Percentiles rank a stretch among this genome's conserved stretches.
These are phyloP conservation scores for Umimayanthus chanpuru DNA, from an alignment of 92 coral and sea anemone species.

Conservation along the genomic window DNA sequence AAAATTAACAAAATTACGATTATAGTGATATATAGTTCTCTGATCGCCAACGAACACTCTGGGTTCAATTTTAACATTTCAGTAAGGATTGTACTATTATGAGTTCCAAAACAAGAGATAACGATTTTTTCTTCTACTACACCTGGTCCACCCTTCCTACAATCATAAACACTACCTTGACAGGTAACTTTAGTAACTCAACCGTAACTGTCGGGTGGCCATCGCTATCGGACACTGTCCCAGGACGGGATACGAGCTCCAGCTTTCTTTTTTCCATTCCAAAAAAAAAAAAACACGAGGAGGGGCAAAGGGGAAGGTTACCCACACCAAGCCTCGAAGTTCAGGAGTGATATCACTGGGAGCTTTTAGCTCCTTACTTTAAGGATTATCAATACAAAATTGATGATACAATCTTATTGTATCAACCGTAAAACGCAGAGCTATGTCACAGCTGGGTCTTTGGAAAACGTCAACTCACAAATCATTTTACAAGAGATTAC, in stretches of 20 bases:
- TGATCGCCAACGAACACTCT: not conserved
- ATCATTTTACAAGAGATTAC: no score
- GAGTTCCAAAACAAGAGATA: not conserved
- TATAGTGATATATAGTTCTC: not conserved
- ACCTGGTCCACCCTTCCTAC: slow-evolving; percentile 1
- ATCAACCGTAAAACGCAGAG: not conserved
- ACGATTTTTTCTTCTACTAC: no score
- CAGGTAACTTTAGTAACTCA: not conserved
- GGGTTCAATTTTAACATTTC: not conserved
- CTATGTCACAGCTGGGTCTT: not conserved
- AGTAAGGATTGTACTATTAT: not conserved
- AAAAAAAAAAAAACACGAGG: not conserved
- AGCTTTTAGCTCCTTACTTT: slow-evolving; percentile 9
- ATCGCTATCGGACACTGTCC: not conserved
- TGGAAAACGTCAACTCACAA: no score
- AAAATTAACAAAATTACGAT: not conserved
- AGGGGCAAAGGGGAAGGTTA: not conserved
- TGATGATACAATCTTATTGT: slow-evolving; percentile 2
- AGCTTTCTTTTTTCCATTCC: not conserved
- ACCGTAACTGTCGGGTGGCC: not conserved
- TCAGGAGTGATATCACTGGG: slow-evolving; percentile 4
- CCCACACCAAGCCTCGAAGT: slow-evolving; percentile 26
- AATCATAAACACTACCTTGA: not conserved
- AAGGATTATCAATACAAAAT: not conserved
- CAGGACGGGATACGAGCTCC: not conserved